Percentiles rank a stretch among this genome's conserved stretches.
Evolutionary conservation across 2,797 vertebrate genomes (phyloP).

Genomic region (Enteromius treurensis): DNA sequence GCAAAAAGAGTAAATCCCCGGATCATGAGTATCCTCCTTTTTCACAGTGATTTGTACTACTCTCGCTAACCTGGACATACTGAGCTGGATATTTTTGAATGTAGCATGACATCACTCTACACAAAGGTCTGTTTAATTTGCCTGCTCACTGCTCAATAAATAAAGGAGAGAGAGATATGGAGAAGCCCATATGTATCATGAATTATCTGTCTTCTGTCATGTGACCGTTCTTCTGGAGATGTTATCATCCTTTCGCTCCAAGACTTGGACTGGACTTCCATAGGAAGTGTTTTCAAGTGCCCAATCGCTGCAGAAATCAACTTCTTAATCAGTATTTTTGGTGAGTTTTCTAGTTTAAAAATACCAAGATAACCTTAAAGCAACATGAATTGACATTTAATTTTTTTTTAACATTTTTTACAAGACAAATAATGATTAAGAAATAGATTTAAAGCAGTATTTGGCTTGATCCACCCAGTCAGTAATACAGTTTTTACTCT

Average conservation of each 20-base stretch:
- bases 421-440: slow-evolving; percentile 3
- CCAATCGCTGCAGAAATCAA: background rate
- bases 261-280: slow-evolving; percentile 3
- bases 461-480: slow-evolving; percentile 5
- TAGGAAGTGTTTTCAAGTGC: background rate
- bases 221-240: slow-evolving; percentile 26
- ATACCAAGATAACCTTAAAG: background rate
- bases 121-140: slow-evolving; percentile 22
- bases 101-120: slow-evolving; percentile 67
- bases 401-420: background rate
- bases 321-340: background rate
- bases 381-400: background rate
- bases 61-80: slow-evolving; percentile 17
- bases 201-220: slow-evolving; percentile 41
- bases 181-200: slow-evolving; percentile 39
- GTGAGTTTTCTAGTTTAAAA: background rate
- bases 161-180: background rate
- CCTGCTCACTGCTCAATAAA: slow-evolving; percentile 30
- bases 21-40: slow-evolving; percentile 31
- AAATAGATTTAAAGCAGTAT: background rate
- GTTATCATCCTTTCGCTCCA: background rate
- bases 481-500: background rate
- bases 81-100: slow-evolving; percentile 67
- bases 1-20: slow-evolving; percentile 19
- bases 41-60: slow-evolving; percentile 45